Base-by-base conservation (phyloP, 2,113 vertebrate species). In the Paracanthobrama guichenoti region DNA sequence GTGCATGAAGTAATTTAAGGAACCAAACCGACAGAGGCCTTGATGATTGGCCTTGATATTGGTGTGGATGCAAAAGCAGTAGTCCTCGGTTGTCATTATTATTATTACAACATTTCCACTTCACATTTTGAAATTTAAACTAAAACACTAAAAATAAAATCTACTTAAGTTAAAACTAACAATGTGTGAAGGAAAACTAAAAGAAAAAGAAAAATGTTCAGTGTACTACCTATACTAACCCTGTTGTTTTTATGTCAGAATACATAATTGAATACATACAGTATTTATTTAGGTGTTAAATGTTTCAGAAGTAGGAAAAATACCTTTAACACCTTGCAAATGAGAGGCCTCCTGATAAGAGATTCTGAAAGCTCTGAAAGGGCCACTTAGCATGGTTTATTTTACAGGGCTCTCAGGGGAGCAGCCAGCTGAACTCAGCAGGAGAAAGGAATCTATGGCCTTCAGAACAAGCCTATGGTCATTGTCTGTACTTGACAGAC, bases 301-400 rank as follows among this genome's bases (percentile, higher is more conserved):
- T 4, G 10, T 3, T 75, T 73, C 22, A 10, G 20, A 28, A 28
- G 48, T 22, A 7, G 35, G 12, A 48, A 46, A 75, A 53, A 75
- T 11, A 53, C 26, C 16, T 75, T 53, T 75, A 75, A 53, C 73
- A 75, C 73, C 73, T 75, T 18, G 0, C 55, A 57, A 71, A 46
- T 62, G 69, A 72, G 48, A 82, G 28, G 20, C 59, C 10, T 74
- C 44, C 53, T 42, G 53, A 78, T 82, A 82, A 79, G 57, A 55
- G 85, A 50, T 69, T 69, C 6, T 7, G 39, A 35, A 35, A 55
- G 75, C 22, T 46, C 31, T 86, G 44, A 71, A 76, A 62, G 59
- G 57, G 13, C 80, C 80, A 83, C 28, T 83, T 85, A 88, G 39
- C 64, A 64, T 74, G 73, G 77, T 84, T 66, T 82, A 57, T 66